Evolutionary conservation across 1,140 invertebrate species (phyloP).

Genomic region (Drosophila guanche): DNA sequence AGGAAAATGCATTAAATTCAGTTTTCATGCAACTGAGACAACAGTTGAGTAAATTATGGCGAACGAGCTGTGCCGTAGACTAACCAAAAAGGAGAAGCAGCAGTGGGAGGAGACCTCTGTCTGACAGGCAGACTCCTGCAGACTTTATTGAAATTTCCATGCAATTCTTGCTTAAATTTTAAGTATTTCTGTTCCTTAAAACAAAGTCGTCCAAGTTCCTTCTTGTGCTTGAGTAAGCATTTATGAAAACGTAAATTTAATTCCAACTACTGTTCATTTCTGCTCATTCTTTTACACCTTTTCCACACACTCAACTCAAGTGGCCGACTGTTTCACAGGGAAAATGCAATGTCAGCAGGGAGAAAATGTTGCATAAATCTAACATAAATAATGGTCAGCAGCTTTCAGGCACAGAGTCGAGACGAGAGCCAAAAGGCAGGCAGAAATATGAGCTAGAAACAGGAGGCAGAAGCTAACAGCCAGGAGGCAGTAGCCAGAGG

Average conservation of each 20-base stretch:
- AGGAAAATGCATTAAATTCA: conserved; percentile 76
- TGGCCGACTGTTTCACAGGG: no score
- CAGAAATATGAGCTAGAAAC: no score
- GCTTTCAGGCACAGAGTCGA: no score
- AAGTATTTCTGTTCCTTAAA: conserved; percentile 4
- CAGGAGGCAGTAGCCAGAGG: background rate
- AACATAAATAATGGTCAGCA: conserved; percentile 58
- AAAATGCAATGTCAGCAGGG: no score
- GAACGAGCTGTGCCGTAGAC: conserved; percentile 54
- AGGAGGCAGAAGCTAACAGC: background rate
- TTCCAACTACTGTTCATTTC: background rate
- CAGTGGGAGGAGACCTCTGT: conserved; percentile 16
- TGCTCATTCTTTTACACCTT: no score
- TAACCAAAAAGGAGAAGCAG: conserved; percentile 31
- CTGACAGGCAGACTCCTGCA: conserved; percentile 33
- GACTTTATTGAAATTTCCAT: conserved; percentile 72
- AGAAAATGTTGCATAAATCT: conserved; percentile 45
- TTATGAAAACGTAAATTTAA: background rate
- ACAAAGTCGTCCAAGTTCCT: conserved; percentile 21
- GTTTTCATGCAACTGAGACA: conserved; percentile 79
- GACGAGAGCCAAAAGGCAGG: no score
- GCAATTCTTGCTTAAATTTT: conserved; percentile 30
- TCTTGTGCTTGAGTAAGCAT: conserved; percentile 11
- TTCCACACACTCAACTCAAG: no score
- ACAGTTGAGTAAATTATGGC: conserved; percentile 81